These are phyloP conservation scores for Hippocampus comes DNA, from an alignment of 2,113 vertebrate genomes.

Conservation along the genomic window DNA sequence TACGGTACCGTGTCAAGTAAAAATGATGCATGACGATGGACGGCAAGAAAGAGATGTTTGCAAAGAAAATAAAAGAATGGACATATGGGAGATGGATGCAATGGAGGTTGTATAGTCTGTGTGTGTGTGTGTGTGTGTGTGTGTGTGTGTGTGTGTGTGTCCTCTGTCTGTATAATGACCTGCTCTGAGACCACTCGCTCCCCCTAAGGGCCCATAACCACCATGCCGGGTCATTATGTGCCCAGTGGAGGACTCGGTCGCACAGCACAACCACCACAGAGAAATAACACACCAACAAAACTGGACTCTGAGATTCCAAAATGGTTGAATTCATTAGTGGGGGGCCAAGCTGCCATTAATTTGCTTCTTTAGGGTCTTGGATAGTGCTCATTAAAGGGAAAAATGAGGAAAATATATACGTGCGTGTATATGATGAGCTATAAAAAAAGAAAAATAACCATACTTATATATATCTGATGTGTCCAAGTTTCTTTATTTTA, in stretches of 20 bases:
- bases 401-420: conserved; percentile 34
- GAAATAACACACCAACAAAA: conserved; percentile 43
- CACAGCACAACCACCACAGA: conserved; percentile 48
- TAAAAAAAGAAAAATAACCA: too few species aligned
- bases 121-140: conserved; percentile 46
- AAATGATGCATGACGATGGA: conserved; percentile 1
- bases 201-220: conserved; percentile 72
- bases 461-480: too few species aligned
- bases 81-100: conserved; percentile 61
- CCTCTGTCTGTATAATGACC: conserved; percentile 73
- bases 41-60: conserved; percentile 49
- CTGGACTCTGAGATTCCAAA: conserved; percentile 64
- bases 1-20: not conserved
- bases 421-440: too few species aligned
- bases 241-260: conserved; percentile 70
- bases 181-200: conserved; percentile 66
- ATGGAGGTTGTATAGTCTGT: conserved; percentile 60
- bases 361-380: conserved; percentile 61
- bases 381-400: conserved; percentile 64
- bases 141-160: conserved; percentile 54
- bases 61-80: conserved; percentile 38
- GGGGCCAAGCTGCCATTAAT: conserved; percentile 56
- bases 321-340: conserved; percentile 70
- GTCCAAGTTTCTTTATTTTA: too few species aligned
- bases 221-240: conserved; percentile 75